Percentiles rank a stretch among this genome's conserved stretches.
phyloP scores from a whole-genome alignment of 2,113 vertebrate genomes.

The Gallinago media region DNA sequence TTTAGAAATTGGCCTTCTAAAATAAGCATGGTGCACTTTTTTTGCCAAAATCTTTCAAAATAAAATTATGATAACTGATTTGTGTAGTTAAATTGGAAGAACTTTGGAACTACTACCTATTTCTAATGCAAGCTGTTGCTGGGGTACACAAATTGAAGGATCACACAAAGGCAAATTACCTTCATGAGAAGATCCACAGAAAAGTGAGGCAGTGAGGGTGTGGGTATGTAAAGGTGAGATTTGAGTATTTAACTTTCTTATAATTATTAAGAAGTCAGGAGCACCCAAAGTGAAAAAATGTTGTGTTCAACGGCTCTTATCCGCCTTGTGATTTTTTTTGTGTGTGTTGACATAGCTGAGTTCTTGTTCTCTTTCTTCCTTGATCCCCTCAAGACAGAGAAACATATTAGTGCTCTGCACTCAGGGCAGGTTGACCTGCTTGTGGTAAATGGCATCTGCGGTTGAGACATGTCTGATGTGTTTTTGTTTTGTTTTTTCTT shows the following conservation, averaged over 20 bases:
- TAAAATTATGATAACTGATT: neutral
- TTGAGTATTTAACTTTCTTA: neutral
- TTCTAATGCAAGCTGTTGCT: neutral
- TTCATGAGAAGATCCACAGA: neutral
- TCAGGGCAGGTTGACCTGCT: neutral
- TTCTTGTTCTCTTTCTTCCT: neutral
- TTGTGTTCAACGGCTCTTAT: neutral
- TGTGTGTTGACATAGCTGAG: fast-evolving
- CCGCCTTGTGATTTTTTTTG: neutral
- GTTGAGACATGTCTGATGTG: neutral
- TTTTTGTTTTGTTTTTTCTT: neutral
- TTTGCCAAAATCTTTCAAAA: neutral
- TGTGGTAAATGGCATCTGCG: neutral
- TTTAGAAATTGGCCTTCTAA: neutral
- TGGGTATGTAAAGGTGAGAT: neutral
- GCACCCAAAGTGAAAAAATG: neutral
- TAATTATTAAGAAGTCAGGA: neutral
- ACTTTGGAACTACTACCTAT: neutral
- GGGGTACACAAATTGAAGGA: neutral
- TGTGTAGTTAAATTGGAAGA: neutral
- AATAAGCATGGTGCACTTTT: neutral
- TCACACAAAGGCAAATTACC: neutral
- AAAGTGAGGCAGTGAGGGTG: neutral
- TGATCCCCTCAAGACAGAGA: neutral
- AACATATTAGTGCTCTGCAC: neutral